These are phyloP conservation scores for Pachycephala philippinensis DNA, from an alignment of 2,113 vertebrate genomes.

Conservation along the genomic window DNA sequence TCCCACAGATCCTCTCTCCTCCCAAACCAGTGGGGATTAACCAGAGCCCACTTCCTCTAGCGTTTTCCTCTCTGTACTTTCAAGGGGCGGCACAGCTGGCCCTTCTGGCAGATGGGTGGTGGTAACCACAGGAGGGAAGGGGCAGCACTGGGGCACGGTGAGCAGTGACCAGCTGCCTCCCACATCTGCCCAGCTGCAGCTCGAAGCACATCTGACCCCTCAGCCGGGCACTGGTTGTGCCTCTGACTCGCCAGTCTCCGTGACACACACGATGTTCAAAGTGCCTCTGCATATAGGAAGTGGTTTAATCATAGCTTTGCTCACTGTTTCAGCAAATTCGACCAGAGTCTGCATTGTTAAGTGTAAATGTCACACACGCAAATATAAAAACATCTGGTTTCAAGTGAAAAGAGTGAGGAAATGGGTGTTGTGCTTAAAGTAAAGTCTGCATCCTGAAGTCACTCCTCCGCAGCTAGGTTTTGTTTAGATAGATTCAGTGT, in stretches of 20 bases:
- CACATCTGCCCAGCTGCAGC: constrained; percentile 15
- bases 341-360: constrained; percentile 34
- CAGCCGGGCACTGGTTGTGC: not conserved
- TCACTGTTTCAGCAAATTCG: not conserved
- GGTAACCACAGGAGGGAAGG: not conserved
- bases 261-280: constrained; percentile 40
- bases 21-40: not conserved
- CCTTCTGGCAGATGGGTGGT: not conserved
- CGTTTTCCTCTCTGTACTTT: not conserved
- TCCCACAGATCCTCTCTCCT: not conserved
- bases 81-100: not conserved
- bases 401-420: constrained; percentile 40
- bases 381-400: constrained; percentile 45
- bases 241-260: not conserved
- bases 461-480: not conserved
- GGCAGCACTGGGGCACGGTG: rapidly evolving
- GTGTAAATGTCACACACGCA: not conserved
- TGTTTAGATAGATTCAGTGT: not conserved
- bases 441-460: constrained; percentile 26
- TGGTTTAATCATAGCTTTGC: constrained; percentile 16
- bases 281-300: not conserved
- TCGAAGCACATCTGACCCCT: not conserved
- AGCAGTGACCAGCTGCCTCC: not conserved
- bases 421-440: constrained; percentile 5
- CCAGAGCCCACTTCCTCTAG: not conserved